Base-by-base conservation (phyloP, 2,797 vertebrate species). In the Poecilia wingei region DNA sequence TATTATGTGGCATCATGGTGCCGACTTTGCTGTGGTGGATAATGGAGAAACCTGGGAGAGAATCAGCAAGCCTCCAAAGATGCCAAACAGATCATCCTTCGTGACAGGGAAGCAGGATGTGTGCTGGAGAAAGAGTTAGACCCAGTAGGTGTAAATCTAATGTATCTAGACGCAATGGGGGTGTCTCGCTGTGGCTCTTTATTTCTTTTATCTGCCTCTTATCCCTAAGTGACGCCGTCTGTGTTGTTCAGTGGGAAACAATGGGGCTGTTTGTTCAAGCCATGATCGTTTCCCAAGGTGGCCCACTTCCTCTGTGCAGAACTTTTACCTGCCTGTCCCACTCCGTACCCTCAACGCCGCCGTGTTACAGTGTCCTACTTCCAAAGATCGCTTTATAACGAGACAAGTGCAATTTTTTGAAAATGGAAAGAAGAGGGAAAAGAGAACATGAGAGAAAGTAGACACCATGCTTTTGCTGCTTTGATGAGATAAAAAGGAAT, bases 401-500 rank as follows among this genome's bases (percentile, higher is more conserved):
- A 47, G 59, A 85, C 33, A 76, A 79, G 72, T 71, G 3, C 68
- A 55, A 3, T 46, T 61, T 64, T 64, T 46, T 84, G 33, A 75
- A 47, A 72, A 45, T 64, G 33, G 72, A 70, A 77, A 75, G 4
- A n/a, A 4, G 20, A 71, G 74, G 75, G 74, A 64, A 75, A 72
- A 76, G 66, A 72, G 68, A 25, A 82, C 87, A 85, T 59, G 73
- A 74, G 84, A 81, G 83, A 82, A 64, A 59, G 77, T 46, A 59
- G 82, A 85, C 83, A 82, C 83, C 83, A 76, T 85, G 86, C 85
- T 87, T 85, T 74, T 76, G 81, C 79, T 86, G 88, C 79, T 83
- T 86, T 76, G 74, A 84, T 81, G 68, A 94, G 94, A 95, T 96
- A 89, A 96, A 95, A 95, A 92, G 84, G 93, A 95, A 95, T 95